Conservation (phyloP, 2,113 vertebrate species). For the Notarius lentiginosus region DNA sequence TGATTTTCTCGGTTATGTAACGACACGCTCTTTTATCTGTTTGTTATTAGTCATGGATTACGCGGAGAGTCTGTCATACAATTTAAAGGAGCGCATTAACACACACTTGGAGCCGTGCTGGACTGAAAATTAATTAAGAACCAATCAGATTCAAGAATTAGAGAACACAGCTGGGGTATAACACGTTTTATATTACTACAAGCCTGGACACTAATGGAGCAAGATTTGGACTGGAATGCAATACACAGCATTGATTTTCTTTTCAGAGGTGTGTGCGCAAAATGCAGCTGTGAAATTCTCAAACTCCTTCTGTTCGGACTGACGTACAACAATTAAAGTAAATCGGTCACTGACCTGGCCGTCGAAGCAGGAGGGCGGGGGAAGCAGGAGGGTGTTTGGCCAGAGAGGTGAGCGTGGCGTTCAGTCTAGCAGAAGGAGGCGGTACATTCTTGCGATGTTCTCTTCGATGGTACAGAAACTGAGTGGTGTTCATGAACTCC, state of each 20-base stretch:
- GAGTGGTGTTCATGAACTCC: conserved; percentile 87
- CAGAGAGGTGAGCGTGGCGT: background rate
- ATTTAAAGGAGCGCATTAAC: background rate
- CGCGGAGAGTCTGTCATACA: background rate
- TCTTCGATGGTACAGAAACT: conserved; percentile 86
- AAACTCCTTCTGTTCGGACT: background rate
- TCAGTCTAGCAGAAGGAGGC: conserved; percentile 2
- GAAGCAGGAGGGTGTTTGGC: conserved; percentile 14
- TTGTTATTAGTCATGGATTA: background rate
- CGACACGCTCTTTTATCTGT: background rate
- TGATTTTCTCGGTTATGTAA: background rate
- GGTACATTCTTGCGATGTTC: conserved; percentile 54
- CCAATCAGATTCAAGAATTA: background rate
- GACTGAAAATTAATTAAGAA: background rate
- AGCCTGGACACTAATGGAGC: background rate
- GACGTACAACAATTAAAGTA: background rate
- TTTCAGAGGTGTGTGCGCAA: background rate
- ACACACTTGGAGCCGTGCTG: background rate
- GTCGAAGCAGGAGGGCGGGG: background rate
- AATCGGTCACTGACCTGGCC: conserved; percentile 41
- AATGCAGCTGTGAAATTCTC: background rate
- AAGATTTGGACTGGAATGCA: background rate
- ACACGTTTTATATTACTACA: background rate
- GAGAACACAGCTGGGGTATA: background rate
- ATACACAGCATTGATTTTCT: background rate